Evolutionary conservation across 30 jellyfish, hydroid and myxozoan genomes (phyloP), one percentile per base, ranked within the genome.

Genomic region (Catostylus mosaicus): DNA sequence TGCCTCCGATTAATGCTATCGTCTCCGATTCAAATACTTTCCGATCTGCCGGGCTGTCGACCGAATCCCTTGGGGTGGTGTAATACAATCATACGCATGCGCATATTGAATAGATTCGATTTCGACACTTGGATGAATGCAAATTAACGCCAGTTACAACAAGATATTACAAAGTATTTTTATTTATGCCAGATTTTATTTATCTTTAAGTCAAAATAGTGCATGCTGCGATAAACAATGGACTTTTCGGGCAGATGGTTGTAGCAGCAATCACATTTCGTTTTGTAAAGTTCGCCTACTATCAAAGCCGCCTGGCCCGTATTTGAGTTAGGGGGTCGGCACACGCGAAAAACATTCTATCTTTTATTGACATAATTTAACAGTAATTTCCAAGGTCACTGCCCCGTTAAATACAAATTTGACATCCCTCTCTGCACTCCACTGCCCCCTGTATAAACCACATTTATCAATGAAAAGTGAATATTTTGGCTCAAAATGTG

Each of bases 51-150:
- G 81, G 84, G 86, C 82, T 70, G 73, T 59, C 51, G 59, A 77
- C 1, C 54, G 51, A 61, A 63, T 61, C 86, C 95, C 95, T 62
- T 85, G 75, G 96, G 96, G 90, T 90, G 96, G 96, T 86, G 78
- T 60, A 74, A 23, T 43, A 3, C 82, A 86, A 61, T 12, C 84
- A 47, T 67, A 86, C 96, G 96, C 96, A 86, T 86, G 96, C 96
- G 96, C 96, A 82, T 29, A 45, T 62, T 63, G 82, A 79, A 14
- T 3, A 36, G 45, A 38, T 23, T 46, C 19, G 37, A 52, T 70
- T 37, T 67, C 51, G 77, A 36, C 74, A 52, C 75, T 50, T 43
- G n/a, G 22, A 40, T 74, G 61, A 74, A 74, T 74, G 56, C 45
- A 38, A 32, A 48, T 51, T 52, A 74, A 50, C 85, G 56, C 40